Conservation (phyloP, 1,140 invertebrate genomes). For the Steinernema khuongi region DNA sequence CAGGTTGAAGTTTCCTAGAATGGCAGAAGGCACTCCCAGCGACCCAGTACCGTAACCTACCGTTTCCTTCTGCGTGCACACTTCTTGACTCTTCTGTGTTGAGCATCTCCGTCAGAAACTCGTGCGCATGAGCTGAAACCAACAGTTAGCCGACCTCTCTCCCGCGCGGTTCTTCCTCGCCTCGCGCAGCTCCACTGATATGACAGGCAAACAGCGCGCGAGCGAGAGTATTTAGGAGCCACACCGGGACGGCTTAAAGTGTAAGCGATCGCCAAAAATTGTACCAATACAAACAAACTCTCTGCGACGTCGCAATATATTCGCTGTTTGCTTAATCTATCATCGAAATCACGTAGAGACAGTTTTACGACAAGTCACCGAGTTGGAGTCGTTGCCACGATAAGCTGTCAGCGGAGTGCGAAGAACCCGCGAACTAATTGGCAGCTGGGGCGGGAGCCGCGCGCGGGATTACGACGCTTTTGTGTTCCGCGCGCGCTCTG, state of each 20-base stretch:
- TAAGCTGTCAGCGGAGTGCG: constrained; percentile 14
- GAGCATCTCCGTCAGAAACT: not conserved
- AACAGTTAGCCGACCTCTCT: not conserved
- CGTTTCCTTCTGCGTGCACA: not conserved
- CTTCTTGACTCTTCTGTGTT: not conserved
- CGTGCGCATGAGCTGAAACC: not conserved
- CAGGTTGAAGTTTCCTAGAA: not conserved
- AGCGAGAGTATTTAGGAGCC: not conserved
- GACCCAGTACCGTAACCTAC: not conserved
- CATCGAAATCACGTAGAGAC: constrained; percentile 15
- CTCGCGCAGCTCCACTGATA: not conserved
- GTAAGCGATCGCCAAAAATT: constrained; percentile 15
- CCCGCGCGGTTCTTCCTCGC: not conserved
- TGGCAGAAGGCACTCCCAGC: not conserved
- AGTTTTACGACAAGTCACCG: constrained; percentile 12
- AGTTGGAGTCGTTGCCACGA: not conserved
- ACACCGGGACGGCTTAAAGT: not conserved
- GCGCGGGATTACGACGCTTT: no score
- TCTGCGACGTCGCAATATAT: not conserved
- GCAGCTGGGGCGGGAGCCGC: not conserved
- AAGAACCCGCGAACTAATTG: constrained; percentile 2
- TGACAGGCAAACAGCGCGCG: constrained; percentile 9
- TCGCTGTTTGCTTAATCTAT: constrained; percentile 14
- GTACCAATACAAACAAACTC: constrained; percentile 15
- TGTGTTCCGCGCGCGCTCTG: no score